Evolutionary conservation across 2,797 vertebrate species (phyloP).

Genomic region (Tarsius wallacei): DNA sequence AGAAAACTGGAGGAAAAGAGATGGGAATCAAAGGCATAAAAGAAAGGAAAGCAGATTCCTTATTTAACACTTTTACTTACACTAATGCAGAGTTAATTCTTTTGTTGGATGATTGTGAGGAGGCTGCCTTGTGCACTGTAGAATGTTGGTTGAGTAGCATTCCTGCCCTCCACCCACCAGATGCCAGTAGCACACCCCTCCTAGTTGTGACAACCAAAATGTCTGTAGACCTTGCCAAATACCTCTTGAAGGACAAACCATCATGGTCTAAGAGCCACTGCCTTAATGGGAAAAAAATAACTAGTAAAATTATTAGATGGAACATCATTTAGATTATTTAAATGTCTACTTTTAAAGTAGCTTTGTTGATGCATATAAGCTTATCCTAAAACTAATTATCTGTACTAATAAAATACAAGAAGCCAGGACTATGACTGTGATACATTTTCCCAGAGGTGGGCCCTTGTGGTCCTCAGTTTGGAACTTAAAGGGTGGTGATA

Average conservation of each 20-base stretch:
- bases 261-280: not conserved
- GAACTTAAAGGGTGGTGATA: not conserved
- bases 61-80: not conserved
- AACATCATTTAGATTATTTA: not conserved
- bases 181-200: not conserved
- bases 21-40: not conserved
- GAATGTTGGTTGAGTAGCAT: not conserved
- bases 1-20: not conserved
- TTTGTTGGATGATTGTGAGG: not conserved
- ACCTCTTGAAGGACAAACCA: not conserved
- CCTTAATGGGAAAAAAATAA: not conserved
- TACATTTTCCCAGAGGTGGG: not conserved
- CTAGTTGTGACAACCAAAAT: not conserved
- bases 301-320: conserved; percentile 4
- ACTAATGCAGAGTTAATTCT: not conserved
- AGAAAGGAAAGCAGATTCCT: not conserved
- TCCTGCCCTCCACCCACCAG: not conserved
- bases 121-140: not conserved
- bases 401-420: not conserved
- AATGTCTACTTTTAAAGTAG: not conserved
- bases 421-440: not conserved
- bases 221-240: not conserved
- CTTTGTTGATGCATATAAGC: not conserved
- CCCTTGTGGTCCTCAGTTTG: not conserved
- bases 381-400: conserved; percentile 29